Base-by-base conservation (phyloP, 2,113 vertebrate genomes). In the Orycteropus afer region DNA sequence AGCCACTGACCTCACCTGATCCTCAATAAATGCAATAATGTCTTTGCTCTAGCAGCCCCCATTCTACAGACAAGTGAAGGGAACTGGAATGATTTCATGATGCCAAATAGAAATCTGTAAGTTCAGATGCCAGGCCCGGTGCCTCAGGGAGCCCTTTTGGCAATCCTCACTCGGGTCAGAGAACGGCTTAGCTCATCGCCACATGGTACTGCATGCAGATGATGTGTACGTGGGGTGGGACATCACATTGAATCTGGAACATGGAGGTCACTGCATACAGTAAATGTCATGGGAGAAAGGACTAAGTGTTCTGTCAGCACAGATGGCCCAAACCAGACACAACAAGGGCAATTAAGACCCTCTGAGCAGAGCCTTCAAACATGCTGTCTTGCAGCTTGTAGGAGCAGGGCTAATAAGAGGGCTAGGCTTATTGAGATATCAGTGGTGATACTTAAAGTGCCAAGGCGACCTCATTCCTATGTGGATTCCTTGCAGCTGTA, bases 331-430 rank as follows among this genome's bases (percentile, higher is more conserved):
- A 53, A 81, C 57, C 78, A 86, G 89, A 69, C 40, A 47, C 90
- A 85, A 34, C 42, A 8, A 86, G 53, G 85, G 27, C 71, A 78
- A 34, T 49, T 40, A 89, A 55, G 95, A 95, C 73, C 88, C 85
- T 96, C 67, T 90, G 96, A 95, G 73, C 93, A 92, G 87, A 95
- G 57, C 51, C 57, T 80, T 86, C 82, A 90, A 93, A 85, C 47
- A 29, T 29, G 85, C 90, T 55, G 53, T 15, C 61, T 20, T 8
- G 32, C 5, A 74, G 57, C 37, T 23, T 27, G 0, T 42, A 71
- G 81, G 45, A 40, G 49, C n/a, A 37, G 7, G 53, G 59, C 34
- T 71, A 80, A 77, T 0, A 0, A 83, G 84, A 65, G 22, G 14
- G 11, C 49, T 55, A 45, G 53, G 51, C 49, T 91, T 34, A 57